Evolutionary conservation across 2,113 vertebrate species (phyloP), one percentile per base, ranked within the genome.

Genomic region (Saimiri boliviensis): DNA sequence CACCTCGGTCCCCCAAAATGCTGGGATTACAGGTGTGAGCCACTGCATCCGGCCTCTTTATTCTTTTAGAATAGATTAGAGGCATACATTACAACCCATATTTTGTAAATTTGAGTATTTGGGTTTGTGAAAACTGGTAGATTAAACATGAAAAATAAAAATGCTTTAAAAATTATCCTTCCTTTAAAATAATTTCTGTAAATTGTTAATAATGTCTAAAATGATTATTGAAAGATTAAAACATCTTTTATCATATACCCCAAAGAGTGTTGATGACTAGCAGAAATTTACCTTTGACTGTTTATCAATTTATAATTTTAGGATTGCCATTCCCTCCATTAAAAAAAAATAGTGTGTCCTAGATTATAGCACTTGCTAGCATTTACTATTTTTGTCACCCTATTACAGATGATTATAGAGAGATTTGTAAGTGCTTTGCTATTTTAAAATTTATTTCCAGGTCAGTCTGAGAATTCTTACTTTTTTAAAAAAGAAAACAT

Each of bases 381-480:
- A 77, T 45, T 90, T 90, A 52, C 16, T 77, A 40, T 90, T 97
- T 93, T 85, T 79, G 21, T 86, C 60, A 52, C 10, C 21, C 5
- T 70, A n/a, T 93, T 80, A 86, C 52, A 92, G 56, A 80, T 71
- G 70, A 89, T 86, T 80, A 76, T 3, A 74, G 47, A 93, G 58
- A 83, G 7, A 90, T 80, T 52, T 74, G 66, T 82, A 86, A 79
- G 56, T 87, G 49, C 37, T 82, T n/a, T 97, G 73, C 47, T 93
- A 89, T 79, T 86, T 94, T 56, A 93, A 89, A 89, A 68, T 95
- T 85, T 93, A 88, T 92, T 96, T 95, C 54, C 77, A 95, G 82
- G 68, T 94, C 40, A 80, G 13, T 70, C 10, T 49, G 37, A 91
- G 42, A 91, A 88, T 84, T 88, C 84, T 73, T 84, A 71, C 82